Conservation (phyloP, 1,140 invertebrate species). For the Neodiprion fabricii region DNA sequence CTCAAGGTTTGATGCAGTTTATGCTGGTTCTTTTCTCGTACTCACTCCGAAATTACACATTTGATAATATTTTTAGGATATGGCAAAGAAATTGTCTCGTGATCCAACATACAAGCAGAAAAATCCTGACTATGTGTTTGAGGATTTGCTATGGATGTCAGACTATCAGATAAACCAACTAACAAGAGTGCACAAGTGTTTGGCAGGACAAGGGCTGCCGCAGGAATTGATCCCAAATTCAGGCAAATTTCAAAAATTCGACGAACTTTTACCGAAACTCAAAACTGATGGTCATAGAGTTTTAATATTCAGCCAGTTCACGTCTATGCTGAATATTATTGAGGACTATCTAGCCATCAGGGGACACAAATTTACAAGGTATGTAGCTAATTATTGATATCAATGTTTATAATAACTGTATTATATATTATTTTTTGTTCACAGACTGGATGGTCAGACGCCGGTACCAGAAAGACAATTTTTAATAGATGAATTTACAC, state of each 20-base stretch:
- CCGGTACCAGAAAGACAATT: conserved; percentile 81
- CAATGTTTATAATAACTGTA: no score
- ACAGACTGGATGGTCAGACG: conserved; percentile 81
- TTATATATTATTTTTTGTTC: conserved; percentile 23
- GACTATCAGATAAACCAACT: conserved; percentile 92
- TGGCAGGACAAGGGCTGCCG: conserved; percentile 66
- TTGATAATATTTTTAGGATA: conserved; percentile 56
- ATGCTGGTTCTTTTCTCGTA: conserved; percentile 5
- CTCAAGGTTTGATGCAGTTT: conserved; percentile 54
- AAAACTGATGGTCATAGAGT: conserved; percentile 79
- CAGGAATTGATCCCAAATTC: conserved; percentile 76
- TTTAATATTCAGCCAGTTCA: conserved; percentile 94
- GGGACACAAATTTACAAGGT: conserved; percentile 74
- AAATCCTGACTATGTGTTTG: conserved; percentile 81
- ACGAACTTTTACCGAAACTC: conserved; percentile 77
- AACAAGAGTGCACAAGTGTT: conserved; percentile 67
- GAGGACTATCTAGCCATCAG: conserved; percentile 83
- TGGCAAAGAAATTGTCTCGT: conserved; percentile 76
- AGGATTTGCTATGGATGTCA: conserved; percentile 86
- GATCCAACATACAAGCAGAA: conserved; percentile 80
- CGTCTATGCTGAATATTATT: conserved; percentile 89
- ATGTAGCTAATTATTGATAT: neutral
- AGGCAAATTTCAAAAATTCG: conserved; percentile 86
- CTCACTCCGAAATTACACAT: neutral
- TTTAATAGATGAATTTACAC: conserved; percentile 80